Percentiles rank a stretch among this genome's conserved stretches.
These are phyloP conservation scores for Coregonus sp. DNA, from an alignment of 2,797 vertebrate genomes.

Conservation along the genomic window DNA sequence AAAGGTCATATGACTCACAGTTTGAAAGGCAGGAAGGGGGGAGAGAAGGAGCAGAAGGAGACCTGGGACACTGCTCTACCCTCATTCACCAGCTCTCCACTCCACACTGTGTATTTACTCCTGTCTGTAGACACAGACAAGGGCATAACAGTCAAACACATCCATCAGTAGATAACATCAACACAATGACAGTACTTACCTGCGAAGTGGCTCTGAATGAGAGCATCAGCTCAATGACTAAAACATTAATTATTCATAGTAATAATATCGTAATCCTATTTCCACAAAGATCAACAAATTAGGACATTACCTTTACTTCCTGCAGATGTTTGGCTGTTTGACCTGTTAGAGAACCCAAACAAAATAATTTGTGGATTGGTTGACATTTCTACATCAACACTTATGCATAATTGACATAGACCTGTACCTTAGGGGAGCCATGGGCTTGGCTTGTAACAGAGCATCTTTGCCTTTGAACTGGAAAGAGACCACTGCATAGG, in stretches of 20 bases:
- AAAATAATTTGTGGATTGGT: constrained; percentile 23
- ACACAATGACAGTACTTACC: too few species aligned
- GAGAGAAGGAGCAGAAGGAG: constrained; percentile 80
- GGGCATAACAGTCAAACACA: too few species aligned
- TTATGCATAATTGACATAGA: too few species aligned
- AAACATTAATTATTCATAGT: background rate
- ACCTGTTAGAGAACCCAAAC: constrained; percentile 63
- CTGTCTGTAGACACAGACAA: constrained; percentile 70
- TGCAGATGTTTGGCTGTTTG: constrained; percentile 74
- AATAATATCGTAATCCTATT: background rate
- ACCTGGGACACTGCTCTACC: constrained; percentile 81
- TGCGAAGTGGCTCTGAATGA: background rate
- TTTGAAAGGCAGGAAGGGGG: constrained; percentile 85
- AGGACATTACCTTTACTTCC: constrained; percentile 74
- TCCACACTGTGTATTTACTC: constrained; percentile 85
- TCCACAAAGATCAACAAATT: too few species aligned
- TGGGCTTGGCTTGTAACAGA: constrained; percentile 68
- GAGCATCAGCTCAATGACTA: background rate
- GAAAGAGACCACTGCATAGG: constrained; percentile 90
- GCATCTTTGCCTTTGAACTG: constrained; percentile 84
- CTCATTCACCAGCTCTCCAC: constrained; percentile 86
- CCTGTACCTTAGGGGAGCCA: constrained; percentile 73
- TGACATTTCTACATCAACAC: too few species aligned
- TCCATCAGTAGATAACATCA: too few species aligned
- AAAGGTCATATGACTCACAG: constrained; percentile 81